Evolutionary conservation across 2,888 invertebrate species (phyloP), one percentile per base, ranked within the genome.

Genomic region (Drosophila fulvimacula): DNA sequence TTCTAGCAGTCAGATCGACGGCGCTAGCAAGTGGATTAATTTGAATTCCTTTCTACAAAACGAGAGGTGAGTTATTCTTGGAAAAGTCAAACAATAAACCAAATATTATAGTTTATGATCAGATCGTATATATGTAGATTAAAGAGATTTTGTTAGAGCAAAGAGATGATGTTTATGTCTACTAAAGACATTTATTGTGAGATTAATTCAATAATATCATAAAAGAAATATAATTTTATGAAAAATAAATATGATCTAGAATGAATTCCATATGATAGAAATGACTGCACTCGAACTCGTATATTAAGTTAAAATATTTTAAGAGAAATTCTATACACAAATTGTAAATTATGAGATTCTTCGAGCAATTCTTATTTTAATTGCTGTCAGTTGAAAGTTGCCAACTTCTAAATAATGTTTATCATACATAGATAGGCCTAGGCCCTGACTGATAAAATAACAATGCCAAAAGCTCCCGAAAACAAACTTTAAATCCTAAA

Each of bases 1-100:
- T 69, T 75, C 59, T 69, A 64, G 71, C 53, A 60, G 81, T 73
- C 85, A 56, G 66, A 56, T 73, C 27, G 63, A 72, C 85, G 76
- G 67, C 76, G 57, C 77, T 57, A 75, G 55, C 80, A 75, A 77
- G 82, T 88, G 83, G 83, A 84, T 84, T 88, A 84, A 82, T 61
- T 79, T 88, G 44, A 84, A 82, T 82, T 87, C 55, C 69, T 68
- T 63, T 76, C 56, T 73, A 63, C 42, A 62, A 66, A 69, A 21
- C 61, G 70, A 73, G 85, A 88, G 89, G 85, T 87, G 51, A 87
- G 85, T 64, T 46, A 30, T 36, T 17, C 5, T 19, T 17, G 15
- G 19, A 44, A 3, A 42, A 9, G n/a, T 59, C 17, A 17, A 2
- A 5, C 24, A 15, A 52, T 39, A 55, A 13, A n/a, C 19, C 42